Evolutionary conservation across 2,888 invertebrate species (phyloP).

Genomic region (Habrosyne pyritoides): DNA sequence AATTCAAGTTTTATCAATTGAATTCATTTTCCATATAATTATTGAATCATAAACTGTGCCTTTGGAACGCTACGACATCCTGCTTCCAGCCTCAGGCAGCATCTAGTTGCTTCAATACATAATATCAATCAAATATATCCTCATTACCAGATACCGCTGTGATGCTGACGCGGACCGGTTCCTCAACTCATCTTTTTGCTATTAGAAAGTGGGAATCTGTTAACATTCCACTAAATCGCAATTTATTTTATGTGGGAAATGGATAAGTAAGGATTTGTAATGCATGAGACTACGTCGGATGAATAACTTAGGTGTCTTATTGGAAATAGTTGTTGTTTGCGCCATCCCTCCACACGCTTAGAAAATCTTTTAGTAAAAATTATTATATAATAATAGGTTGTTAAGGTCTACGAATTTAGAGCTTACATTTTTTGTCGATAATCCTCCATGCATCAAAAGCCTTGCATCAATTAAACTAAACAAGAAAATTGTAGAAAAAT

Average conservation of each 20-base stretch:
- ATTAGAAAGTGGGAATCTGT: slow-evolving; percentile 33
- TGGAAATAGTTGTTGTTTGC: background rate
- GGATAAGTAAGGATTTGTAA: slow-evolving; percentile 22
- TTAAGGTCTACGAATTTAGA: background rate
- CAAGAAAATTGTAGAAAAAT: background rate
- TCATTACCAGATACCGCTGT: slow-evolving; percentile 30
- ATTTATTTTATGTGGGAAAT: slow-evolving; percentile 29
- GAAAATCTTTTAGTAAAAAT: no score
- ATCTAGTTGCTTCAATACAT: slow-evolving; percentile 16
- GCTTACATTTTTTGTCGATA: background rate
- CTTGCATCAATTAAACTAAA: no score
- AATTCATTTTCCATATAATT: background rate
- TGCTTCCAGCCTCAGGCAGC: background rate
- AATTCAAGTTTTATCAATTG: background rate
- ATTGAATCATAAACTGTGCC: background rate
- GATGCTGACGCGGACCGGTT: slow-evolving; percentile 25
- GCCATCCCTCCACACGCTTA: no score
- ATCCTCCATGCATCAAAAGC: no score
- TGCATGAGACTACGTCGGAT: slow-evolving; percentile 12
- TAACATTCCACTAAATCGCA: slow-evolving; percentile 27
- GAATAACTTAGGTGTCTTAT: background rate
- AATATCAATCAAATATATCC: slow-evolving; percentile 36
- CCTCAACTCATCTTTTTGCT: slow-evolving; percentile 35
- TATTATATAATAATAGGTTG: no score
- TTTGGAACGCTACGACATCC: background rate